Percentiles rank a stretch among this genome's conserved stretches.
phyloP scores from a whole-genome alignment of 2,797 vertebrate genomes.

The Hyperoplus lanceolatus region DNA sequence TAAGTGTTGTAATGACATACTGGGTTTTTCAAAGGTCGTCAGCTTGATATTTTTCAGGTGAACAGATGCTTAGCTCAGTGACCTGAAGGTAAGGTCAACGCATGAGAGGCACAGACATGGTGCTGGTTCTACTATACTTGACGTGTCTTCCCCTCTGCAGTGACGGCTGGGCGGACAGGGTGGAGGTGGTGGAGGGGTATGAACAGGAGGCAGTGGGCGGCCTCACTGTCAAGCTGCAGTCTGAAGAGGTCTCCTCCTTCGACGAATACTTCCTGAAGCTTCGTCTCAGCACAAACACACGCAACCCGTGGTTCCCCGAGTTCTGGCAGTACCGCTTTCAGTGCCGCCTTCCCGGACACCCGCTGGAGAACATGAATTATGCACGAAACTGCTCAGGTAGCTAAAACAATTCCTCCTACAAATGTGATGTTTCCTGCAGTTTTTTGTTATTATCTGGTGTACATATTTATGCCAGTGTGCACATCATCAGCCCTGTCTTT shows the following conservation, averaged over 20 bases:
- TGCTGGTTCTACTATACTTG: neutral
- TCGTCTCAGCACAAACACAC: constrained; percentile 91
- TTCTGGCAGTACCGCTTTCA: constrained; percentile 99
- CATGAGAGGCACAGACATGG: neutral
- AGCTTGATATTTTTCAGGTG: neutral
- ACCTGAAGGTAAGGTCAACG: neutral
- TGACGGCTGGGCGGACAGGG: constrained; percentile 98
- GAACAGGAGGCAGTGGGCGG: constrained; percentile 96
- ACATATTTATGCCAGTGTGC: constrained; percentile 1
- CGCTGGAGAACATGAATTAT: constrained; percentile 92
- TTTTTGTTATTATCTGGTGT: constrained; percentile 20
- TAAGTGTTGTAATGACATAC: neutral
- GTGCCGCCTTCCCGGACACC: constrained; percentile 95
- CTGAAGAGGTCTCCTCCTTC: constrained; percentile 94
- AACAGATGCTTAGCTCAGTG: neutral
- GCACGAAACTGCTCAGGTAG: constrained; percentile 96
- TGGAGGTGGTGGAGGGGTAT: constrained; percentile 97
- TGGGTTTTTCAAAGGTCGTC: constrained; percentile 1
- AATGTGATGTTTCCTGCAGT: constrained; percentile 27
- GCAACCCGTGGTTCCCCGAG: constrained; percentile 98
- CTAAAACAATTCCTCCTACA: neutral
- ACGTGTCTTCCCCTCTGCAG: constrained; percentile 74
- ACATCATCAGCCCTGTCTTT: constrained; percentile 42
- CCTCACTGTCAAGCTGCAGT: constrained; percentile 96
- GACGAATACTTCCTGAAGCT: constrained; percentile 95